Conservation (phyloP, 2,797 vertebrate genomes). For the Silurus aristotelis region DNA sequence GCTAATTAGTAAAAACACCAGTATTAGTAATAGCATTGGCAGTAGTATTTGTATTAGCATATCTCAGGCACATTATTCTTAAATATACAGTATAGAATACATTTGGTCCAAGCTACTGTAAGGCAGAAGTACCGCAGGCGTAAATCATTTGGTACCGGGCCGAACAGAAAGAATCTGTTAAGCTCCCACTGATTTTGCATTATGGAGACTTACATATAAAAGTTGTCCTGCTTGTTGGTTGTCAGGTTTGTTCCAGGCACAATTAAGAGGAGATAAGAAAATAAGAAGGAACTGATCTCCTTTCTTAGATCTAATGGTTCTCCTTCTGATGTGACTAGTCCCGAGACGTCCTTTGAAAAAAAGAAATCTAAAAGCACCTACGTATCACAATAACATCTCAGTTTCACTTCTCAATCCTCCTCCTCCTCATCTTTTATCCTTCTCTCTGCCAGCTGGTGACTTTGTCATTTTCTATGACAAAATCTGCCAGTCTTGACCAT, state of each 20-base stretch:
- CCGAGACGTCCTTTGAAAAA: background rate
- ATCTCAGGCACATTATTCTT: too few relatives aligned
- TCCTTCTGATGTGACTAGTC: background rate
- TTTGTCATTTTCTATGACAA: background rate
- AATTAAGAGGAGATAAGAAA: background rate
- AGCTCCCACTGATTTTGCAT: too few relatives aligned
- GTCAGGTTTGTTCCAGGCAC: background rate
- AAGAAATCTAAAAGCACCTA: background rate
- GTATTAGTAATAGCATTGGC: background rate
- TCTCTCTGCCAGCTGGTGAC: background rate
- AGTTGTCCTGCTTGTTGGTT: background rate
- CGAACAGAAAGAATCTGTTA: too few relatives aligned
- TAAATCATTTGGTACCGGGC: too few relatives aligned
- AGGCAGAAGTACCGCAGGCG: too few relatives aligned
- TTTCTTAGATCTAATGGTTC: background rate
- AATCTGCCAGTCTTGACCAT: background rate
- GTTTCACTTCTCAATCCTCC: background rate
- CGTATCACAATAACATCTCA: background rate
- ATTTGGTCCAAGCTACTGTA: too few relatives aligned
- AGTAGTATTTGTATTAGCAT: background rate
- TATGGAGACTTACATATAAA: too few relatives aligned
- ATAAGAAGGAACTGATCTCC: background rate
- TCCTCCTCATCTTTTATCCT: background rate
- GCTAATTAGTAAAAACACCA: background rate
- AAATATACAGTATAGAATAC: too few relatives aligned